Conservation (phyloP, 92 coral and sea anemone genomes). For the Umimayanthus kanabou region DNA sequence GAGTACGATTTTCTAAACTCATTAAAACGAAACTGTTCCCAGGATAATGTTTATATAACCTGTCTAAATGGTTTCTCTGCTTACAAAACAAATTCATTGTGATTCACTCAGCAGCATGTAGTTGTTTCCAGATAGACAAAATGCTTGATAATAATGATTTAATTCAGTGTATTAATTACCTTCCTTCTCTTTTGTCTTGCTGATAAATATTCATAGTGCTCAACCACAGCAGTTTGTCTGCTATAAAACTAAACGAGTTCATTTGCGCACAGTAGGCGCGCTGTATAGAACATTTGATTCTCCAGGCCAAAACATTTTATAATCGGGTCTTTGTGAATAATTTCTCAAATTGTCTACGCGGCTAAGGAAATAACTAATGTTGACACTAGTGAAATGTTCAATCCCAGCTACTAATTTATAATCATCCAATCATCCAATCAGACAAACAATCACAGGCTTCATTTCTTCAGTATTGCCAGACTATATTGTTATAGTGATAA, state of each 20-base stretch:
- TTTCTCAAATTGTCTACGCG: too few species aligned
- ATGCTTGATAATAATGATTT: too few species aligned
- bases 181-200: neutral
- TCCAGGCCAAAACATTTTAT: neutral
- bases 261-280: neutral
- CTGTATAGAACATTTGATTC: neutral
- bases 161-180: neutral
- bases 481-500: too few species aligned
- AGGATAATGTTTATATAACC: neutral
- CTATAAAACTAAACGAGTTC: neutral
- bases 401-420: too few species aligned
- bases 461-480: too few species aligned
- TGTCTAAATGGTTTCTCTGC: neutral
- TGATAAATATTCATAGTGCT: too few species aligned
- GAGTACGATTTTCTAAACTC: neutral
- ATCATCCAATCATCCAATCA: too few species aligned
- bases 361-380: too few species aligned
- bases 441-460: too few species aligned
- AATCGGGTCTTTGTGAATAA: neutral
- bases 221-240: neutral
- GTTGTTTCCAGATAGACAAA: neutral
- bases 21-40: neutral
- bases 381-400: too few species aligned
- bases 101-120: neutral
- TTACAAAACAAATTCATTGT: neutral